phyloP scores from a whole-genome alignment of 2,113 vertebrate genomes.

The Cheilinus undulatus region DNA sequence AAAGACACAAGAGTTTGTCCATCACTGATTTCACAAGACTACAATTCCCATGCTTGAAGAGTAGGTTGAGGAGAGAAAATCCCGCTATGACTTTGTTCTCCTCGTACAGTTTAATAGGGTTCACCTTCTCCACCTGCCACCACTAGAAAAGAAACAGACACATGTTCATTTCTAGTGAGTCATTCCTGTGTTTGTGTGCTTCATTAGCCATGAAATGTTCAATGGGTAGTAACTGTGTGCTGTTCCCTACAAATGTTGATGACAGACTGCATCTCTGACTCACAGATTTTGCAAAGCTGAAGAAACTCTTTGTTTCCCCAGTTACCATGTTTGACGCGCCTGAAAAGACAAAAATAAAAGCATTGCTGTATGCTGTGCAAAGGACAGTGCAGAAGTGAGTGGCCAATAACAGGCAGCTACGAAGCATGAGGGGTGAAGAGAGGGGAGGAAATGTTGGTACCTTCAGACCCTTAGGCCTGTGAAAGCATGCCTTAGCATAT shows the following conservation, averaged over 20 bases:
- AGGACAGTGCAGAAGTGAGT: conserved; percentile 37
- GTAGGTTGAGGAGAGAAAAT: conserved; percentile 95
- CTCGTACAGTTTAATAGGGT: conserved; percentile 98
- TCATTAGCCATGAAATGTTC: conserved; percentile 43
- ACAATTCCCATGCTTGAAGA: conserved; percentile 94
- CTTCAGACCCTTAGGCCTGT: conserved; percentile 52
- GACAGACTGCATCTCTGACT: conserved; percentile 79
- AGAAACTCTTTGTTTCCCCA: conserved; percentile 99
- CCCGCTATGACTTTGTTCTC: conserved; percentile 99
- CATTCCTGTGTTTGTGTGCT: conserved; percentile 1
- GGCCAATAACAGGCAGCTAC: conserved; percentile 46
- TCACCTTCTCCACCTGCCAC: conserved; percentile 99
- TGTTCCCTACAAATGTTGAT: conserved; percentile 50
- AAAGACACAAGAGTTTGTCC: conserved; percentile 91
- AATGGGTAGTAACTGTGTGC: conserved; percentile 17
- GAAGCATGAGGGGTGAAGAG: conserved; percentile 31
- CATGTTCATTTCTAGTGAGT: conserved; percentile 3
- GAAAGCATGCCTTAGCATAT: conserved; percentile 44
- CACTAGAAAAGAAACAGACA: conserved; percentile 83
- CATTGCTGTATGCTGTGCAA: conserved; percentile 46
- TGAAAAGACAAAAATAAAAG: conserved; percentile 81
- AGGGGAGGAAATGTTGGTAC: conserved; percentile 36
- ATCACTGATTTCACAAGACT: conserved; percentile 87
- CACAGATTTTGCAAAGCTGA: conserved; percentile 99
- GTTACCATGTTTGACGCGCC: conserved; percentile 99